Conservation (phyloP, 37 sponge, comb jelly and placozoan genomes). For the Chondrilla cf. caribensis region DNA sequence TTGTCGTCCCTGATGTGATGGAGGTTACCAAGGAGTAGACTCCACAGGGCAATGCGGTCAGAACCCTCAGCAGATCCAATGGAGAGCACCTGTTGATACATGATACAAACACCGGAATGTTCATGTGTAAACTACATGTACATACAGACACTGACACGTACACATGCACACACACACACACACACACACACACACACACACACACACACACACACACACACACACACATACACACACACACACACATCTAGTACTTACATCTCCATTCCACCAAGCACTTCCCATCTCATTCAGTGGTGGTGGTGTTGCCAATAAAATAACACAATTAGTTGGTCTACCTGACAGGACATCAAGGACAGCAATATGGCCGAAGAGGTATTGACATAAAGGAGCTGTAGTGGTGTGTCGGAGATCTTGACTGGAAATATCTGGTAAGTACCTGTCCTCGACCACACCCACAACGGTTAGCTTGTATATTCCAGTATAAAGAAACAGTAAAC, state of each 20-base stretch:
- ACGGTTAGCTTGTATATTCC: not conserved
- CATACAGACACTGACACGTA: not conserved
- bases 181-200: constrained; percentile 31
- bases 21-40: no score
- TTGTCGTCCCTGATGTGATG: no score
- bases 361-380: not conserved
- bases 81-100: no score
- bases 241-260: not conserved
- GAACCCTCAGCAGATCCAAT: no score
- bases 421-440: not conserved
- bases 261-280: constrained; percentile 6
- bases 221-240: no score
- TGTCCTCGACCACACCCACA: not conserved
- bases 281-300: not conserved
- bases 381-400: not conserved
- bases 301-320: not conserved
- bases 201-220: no score
- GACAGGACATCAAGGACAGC: not conserved
- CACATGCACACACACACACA: constrained; percentile 11
- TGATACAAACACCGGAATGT: no score
- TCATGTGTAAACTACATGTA: no score
- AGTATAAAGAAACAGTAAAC: not conserved
- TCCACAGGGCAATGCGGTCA: no score
- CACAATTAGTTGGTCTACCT: not conserved
- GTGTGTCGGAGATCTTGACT: not conserved